These are phyloP conservation scores for Xiphophorus hellerii DNA, from an alignment of 2,113 vertebrate genomes.

Conservation along the genomic window DNA sequence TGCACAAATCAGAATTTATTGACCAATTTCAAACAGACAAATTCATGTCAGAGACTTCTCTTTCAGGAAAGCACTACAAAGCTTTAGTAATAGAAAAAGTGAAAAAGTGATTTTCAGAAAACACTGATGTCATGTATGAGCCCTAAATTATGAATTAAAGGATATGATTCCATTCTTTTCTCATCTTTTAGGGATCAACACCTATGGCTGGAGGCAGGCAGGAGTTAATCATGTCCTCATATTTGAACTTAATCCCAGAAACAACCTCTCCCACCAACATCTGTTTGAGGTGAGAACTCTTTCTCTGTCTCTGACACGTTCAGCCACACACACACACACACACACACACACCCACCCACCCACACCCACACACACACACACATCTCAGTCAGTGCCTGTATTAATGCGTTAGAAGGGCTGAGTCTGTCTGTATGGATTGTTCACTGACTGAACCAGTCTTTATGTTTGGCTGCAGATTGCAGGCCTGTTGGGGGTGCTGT, in stretches of 20 bases:
- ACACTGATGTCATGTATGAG: too few relatives aligned
- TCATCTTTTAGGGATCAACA: conserved; percentile 87
- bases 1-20: too few relatives aligned
- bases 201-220: conserved; percentile 97
- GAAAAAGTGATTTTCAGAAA: too few relatives aligned
- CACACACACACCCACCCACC: background rate
- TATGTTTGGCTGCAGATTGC: conserved; percentile 73
- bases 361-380: background rate
- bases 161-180: background rate
- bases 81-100: too few relatives aligned
- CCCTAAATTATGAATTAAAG: too few relatives aligned
- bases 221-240: conserved; percentile 99
- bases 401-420: background rate
- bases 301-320: background rate
- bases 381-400: background rate
- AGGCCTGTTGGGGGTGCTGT: conserved; percentile 94
- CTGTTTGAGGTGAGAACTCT: conserved; percentile 91
- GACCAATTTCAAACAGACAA: too few relatives aligned
- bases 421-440: background rate
- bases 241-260: conserved; percentile 97
- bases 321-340: background rate
- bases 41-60: too few relatives aligned
- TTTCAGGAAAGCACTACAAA: too few relatives aligned
- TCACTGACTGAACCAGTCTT: rapidly evolving
- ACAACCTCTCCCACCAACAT: conserved; percentile 98